Base-by-base conservation (phyloP, 2,113 vertebrate species). In the Mustela lutreola region DNA sequence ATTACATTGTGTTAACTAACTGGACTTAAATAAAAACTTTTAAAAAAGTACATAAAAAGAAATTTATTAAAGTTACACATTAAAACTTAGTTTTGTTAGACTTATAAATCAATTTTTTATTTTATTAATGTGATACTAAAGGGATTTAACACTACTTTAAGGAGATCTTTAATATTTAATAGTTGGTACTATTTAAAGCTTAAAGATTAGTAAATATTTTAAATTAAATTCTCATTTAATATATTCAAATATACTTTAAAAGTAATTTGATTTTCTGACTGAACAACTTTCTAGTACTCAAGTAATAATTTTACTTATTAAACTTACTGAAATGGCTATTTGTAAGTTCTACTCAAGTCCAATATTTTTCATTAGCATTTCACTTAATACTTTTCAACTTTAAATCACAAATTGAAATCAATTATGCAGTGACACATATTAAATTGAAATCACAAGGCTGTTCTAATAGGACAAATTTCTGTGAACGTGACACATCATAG, bases 291-390 rank as follows among this genome's bases (percentile, higher is more conserved):
- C 33, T 92, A 48, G 4, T 90, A 67, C 24, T 83, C 36, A 75
- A 95, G 80, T 67, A 65, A 48, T 73, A 67, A 11, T 53, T 89
- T 89, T 70, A 88, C 91, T 70, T 79, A 62, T 84, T 93, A 95
- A 94, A 78, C 26, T 87, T 82, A 50, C 58, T 96, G 50, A 95
- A 96, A 93, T 93, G 14, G 11, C 73, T 92, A 90, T 89, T 92
- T 84, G 1, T 76, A 76, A 89, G 53, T 90, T 67, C 4, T 78
- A 91, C 56, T 92, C 90, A 92, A 83, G 18, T 65, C 62, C 28
- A 96, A 26, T 92, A 83, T 18, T 95, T 84, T 97, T 70, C 31
- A 81, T 56, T 93, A 91, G 15, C 39, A 60, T 78, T 89, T 84
- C 58, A 87, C 9, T 91, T 95, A n/a, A n/a, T 0, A 65, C 36